These are phyloP conservation scores for Melanotaenia boesemani DNA, from an alignment of 2,797 vertebrate genomes.

Conservation along the genomic window DNA sequence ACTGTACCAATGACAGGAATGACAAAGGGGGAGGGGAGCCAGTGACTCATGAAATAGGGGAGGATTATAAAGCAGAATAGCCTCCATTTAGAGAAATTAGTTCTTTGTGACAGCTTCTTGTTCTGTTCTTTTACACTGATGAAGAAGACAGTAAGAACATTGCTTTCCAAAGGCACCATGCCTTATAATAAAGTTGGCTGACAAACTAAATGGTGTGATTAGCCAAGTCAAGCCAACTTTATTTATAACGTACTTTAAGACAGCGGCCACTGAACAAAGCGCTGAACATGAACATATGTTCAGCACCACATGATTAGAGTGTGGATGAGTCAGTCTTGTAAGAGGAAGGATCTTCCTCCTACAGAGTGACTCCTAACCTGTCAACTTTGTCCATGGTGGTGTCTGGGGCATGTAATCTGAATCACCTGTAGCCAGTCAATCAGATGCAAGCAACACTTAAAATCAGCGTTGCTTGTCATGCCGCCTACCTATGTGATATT, in stretches of 20 bases:
- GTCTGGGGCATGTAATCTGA: constrained; percentile 30
- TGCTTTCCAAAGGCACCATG: constrained; percentile 20
- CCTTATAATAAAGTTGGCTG: constrained; percentile 37
- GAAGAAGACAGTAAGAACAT: constrained; percentile 31
- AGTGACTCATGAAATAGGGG: constrained; percentile 72
- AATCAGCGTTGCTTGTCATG: constrained; percentile 4
- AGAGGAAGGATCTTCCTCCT: constrained; percentile 51
- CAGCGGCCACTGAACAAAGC: too few species aligned
- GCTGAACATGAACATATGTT: too few species aligned
- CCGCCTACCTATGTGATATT: constrained; percentile 5
- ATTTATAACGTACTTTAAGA: too few species aligned
- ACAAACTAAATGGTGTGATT: constrained; percentile 40
- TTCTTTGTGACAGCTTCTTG: constrained; percentile 53
- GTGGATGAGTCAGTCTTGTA: constrained; percentile 60
- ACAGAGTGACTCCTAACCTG: constrained; percentile 38
- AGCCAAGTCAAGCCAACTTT: too few species aligned
- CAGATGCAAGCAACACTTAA: constrained; percentile 6
- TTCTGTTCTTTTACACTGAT: constrained; percentile 36
- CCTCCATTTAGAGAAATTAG: constrained; percentile 73
- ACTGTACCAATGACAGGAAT: constrained; percentile 66
- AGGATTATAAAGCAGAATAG: constrained; percentile 70
- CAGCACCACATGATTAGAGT: constrained; percentile 36
- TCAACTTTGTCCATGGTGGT: constrained; percentile 26
- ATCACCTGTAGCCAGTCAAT: constrained; percentile 23
- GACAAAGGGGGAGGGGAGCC: constrained; percentile 47